Base-by-base conservation (phyloP, 2,888 invertebrate genomes). In the Anthoptus insignis region DNA sequence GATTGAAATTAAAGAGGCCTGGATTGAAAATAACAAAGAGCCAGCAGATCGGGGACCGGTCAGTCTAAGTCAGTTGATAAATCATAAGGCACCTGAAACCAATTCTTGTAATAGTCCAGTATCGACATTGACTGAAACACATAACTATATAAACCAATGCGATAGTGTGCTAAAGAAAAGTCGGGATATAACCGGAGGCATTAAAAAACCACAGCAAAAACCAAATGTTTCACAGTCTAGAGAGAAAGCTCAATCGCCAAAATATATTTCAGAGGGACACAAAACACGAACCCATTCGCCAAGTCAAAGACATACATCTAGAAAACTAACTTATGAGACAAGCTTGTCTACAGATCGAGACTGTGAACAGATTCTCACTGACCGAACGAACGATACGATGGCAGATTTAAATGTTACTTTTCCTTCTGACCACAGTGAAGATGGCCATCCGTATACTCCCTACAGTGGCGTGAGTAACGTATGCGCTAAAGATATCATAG, bases 361-460 rank as follows among this genome's bases (percentile, higher is more conserved):
- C 5, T 82, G 79, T 70, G 93, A 92, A 1, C 81, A 80, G 21
- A 81, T 89, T 11, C 67, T 90, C 50, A 93, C 92, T 37, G 91
- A 92, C 69, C 86, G 92, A 81, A 93, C 93, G 73, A 93, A 89
- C 78, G 93, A 93, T 68, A 93, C 93, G 0, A 76, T 93, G 81
- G 93, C 91, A 0, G 93, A 91, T 70, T 71, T 93, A 21, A 93
- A 93, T 52, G 88, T 91, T 0, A 90, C 93, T 0, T 93, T 93
- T 64, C 85, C 93, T 11, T 86, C 92, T 0, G 93, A 93, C 66
- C 76, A 81, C 32, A 87, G 84, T 21, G 88, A 89, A 1, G 87
- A 84, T 19, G 72, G 68, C 59, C 74, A 73, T 11, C 75, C 76
- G 24, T 70, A 60, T 19, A 57, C 76, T 50, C 66, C 76, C 50